These are phyloP conservation scores for Heliothis subflexa DNA, from an alignment of 1,140 invertebrate genomes.

Conservation along the genomic window DNA sequence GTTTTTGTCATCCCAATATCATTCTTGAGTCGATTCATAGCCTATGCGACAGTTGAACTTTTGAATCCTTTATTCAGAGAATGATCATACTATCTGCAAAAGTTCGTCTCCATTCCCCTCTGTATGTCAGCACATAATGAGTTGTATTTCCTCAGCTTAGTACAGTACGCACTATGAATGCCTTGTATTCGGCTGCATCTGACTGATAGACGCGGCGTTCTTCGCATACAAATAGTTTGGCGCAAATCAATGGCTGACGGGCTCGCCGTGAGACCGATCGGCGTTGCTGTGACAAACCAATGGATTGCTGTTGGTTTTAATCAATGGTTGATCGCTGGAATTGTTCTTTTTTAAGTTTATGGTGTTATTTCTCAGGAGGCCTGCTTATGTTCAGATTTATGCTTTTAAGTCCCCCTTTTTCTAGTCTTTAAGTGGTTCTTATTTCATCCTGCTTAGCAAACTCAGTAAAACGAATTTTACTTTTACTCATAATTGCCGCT, in stretches of 20 bases:
- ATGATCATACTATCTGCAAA: neutral
- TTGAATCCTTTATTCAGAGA: neutral
- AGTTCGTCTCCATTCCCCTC: neutral
- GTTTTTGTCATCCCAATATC: no score
- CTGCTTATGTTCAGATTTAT: neutral
- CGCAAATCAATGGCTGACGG: conserved; percentile 46
- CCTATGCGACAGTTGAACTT: no score
- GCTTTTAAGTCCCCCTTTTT: neutral
- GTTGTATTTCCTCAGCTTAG: conserved; percentile 56
- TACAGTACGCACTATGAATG: conserved; percentile 42
- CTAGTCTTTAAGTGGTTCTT: neutral
- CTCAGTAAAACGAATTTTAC: neutral
- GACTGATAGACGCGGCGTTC: conserved; percentile 29
- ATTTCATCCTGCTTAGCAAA: no score
- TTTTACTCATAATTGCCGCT: no score
- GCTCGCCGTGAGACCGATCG: conserved; percentile 45
- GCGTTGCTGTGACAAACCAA: neutral
- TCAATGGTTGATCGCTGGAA: neutral
- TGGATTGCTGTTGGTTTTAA: neutral
- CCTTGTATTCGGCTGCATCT: conserved; percentile 48
- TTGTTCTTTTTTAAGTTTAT: neutral
- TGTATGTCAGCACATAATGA: conserved; percentile 55
- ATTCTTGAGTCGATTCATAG: no score
- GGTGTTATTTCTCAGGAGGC: neutral
- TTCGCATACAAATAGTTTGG: conserved; percentile 50